These are phyloP conservation scores for Drosophila funebris DNA, from an alignment of 1,140 invertebrate species.

Conservation along the genomic window DNA sequence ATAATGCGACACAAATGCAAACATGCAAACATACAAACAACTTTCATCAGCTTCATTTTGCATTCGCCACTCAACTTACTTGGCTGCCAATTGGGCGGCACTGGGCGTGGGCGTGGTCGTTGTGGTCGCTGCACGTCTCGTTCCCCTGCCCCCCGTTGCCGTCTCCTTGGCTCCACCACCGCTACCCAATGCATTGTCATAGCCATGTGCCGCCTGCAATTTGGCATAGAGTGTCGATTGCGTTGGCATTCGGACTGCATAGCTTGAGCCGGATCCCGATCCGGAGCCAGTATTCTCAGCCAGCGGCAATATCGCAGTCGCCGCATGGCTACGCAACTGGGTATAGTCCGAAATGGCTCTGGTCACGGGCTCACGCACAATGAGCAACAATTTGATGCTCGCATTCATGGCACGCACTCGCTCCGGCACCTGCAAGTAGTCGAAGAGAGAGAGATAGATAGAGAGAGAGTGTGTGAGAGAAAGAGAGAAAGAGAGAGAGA, in stretches of 20 bases:
- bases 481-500: neutral
- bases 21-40: neutral
- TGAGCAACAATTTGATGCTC: slow-evolving; percentile 95
- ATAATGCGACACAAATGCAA: neutral
- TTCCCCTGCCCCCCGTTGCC: neutral
- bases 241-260: slow-evolving; percentile 45
- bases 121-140: slow-evolving; percentile 35
- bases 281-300: slow-evolving; percentile 46
- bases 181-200: slow-evolving; percentile 69
- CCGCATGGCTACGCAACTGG: slow-evolving; percentile 91
- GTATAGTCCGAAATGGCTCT: slow-evolving; percentile 98
- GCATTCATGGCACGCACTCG: slow-evolving; percentile 96
- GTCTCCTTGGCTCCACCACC: slow-evolving; percentile 71
- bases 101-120: slow-evolving; percentile 64
- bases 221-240: slow-evolving; percentile 67
- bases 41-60: slow-evolving; percentile 35
- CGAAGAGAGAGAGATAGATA: neutral
- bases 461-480: neutral
- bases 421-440: slow-evolving; percentile 91
- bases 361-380: slow-evolving; percentile 97
- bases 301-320: slow-evolving; percentile 86
- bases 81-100: slow-evolving; percentile 77
- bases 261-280: slow-evolving; percentile 26
- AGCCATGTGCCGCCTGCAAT: slow-evolving; percentile 61
- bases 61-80: slow-evolving; percentile 79